A percentile compares a stretch with the other conserved stretches of the same genome.
phyloP scores from a whole-genome alignment of 1,140 invertebrate species.

The Lordiphosa mommai region DNA sequence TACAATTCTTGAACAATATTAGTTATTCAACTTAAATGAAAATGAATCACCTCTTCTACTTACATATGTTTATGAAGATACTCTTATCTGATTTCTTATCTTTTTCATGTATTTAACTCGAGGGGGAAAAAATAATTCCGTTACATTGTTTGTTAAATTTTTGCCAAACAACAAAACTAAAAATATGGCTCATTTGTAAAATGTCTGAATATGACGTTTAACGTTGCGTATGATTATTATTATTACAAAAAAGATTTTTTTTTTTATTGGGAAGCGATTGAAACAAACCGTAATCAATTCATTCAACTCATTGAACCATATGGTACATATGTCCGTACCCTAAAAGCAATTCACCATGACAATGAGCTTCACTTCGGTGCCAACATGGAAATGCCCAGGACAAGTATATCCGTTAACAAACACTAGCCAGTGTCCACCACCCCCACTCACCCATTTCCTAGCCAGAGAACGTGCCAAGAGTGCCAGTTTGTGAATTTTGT shows the following conservation, averaged over 20 bases:
- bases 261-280: slow-evolving; percentile 2
- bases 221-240: slow-evolving; percentile 49
- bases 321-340: not conserved
- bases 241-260: slow-evolving; percentile 24
- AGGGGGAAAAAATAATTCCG: slow-evolving; percentile 36
- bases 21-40: too few relatives aligned
- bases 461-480: not conserved
- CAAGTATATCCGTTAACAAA: too few relatives aligned
- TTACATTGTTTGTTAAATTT: slow-evolving; percentile 37
- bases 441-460: not conserved
- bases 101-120: not conserved
- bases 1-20: too few relatives aligned
- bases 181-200: slow-evolving; percentile 19
- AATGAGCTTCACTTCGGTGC: too few relatives aligned
- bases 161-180: slow-evolving; percentile 9
- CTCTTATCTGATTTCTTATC: not conserved
- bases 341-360: not conserved
- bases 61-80: too few relatives aligned
- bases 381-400: too few relatives aligned
- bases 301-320: slow-evolving; percentile 19
- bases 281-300: slow-evolving; percentile 3
- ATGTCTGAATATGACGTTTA: slow-evolving; percentile 25
- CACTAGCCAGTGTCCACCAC: too few relatives aligned
- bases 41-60: too few relatives aligned
- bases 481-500: slow-evolving; percentile 2